phyloP scores from a whole-genome alignment of 2,888 invertebrate species.

The Tupiocoris notatus region DNA sequence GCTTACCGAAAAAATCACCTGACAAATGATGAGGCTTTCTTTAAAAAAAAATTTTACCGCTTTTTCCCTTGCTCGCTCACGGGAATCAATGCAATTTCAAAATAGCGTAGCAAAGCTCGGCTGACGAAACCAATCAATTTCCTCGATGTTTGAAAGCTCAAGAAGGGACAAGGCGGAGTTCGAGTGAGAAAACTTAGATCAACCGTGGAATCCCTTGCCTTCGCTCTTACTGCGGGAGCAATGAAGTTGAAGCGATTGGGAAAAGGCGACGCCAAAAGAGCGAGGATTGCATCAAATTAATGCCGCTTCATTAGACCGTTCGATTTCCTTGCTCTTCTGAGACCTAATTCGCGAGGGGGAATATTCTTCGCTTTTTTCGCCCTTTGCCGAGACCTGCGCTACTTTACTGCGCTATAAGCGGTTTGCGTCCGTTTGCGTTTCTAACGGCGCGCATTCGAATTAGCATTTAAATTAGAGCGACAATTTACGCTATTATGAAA shows the following conservation, averaged over 20 bases:
- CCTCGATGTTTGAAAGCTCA: not conserved
- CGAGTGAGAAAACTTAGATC: not conserved
- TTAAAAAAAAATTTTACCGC: too few relatives aligned
- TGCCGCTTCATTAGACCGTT: conserved; percentile 25
- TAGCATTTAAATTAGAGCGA: not conserved
- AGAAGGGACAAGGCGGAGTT: not conserved
- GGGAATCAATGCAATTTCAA: not conserved
- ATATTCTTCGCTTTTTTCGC: not conserved
- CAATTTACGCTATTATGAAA: too few relatives aligned
- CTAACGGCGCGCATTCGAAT: not conserved
- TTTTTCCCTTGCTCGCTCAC: too few relatives aligned
- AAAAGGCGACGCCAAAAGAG: not conserved
- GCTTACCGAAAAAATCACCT: too few relatives aligned
- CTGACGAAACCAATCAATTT: not conserved
- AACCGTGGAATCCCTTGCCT: not conserved
- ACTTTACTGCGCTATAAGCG: too few relatives aligned
- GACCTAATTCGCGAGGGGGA: not conserved
- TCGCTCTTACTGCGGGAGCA: not conserved
- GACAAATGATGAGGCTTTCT: too few relatives aligned
- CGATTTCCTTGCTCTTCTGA: not conserved
- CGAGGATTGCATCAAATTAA: conserved; percentile 22
- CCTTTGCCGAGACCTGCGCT: too few relatives aligned
- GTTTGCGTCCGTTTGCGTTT: not conserved
- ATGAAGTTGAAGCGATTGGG: not conserved
- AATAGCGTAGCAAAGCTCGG: not conserved